These are phyloP conservation scores for Drosophila barbarae DNA, from an alignment of 2,888 invertebrate genomes.

Conservation along the genomic window DNA sequence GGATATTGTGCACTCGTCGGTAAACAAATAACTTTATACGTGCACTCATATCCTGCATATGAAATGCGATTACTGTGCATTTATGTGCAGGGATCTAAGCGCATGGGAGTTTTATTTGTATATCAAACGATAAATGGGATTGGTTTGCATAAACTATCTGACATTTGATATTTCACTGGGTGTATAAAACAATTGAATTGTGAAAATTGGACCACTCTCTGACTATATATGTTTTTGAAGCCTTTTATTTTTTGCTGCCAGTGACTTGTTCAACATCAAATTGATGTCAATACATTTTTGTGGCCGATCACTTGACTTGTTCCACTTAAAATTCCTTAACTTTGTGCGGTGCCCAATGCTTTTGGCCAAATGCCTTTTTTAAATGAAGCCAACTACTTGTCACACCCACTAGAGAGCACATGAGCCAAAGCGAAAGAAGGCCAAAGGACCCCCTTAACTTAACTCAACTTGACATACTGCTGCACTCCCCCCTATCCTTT, in stretches of 20 bases:
- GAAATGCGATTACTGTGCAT: constrained; percentile 31
- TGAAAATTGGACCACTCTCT: constrained; percentile 1
- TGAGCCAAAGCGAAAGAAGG: constrained; percentile 37
- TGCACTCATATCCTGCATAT: constrained; percentile 18
- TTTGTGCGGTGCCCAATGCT: constrained; percentile 37
- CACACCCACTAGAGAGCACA: constrained; percentile 37
- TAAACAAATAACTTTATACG: constrained; percentile 28
- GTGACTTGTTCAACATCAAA: constrained; percentile 17
- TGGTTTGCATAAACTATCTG: constrained; percentile 12
- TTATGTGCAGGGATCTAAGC: constrained; percentile 13
- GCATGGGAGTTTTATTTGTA: constrained; percentile 12
- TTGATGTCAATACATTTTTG: constrained; percentile 31
- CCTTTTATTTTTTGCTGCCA: neutral
- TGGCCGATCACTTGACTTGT: constrained; percentile 23
- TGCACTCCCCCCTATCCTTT: neutral
- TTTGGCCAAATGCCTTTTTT: constrained; percentile 50
- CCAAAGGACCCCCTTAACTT: constrained; percentile 53
- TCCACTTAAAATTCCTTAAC: constrained; percentile 32
- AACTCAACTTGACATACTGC: constrained; percentile 41
- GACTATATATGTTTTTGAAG: neutral
- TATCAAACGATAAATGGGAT: constrained; percentile 21
- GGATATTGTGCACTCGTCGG: constrained; percentile 37
- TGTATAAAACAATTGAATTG: constrained; percentile 15
- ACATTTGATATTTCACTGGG: constrained; percentile 1
- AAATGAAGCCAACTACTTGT: constrained; percentile 59